Evolutionary conservation across 2,797 vertebrate species (phyloP).

Genomic region (Apodemus agrarius): DNA sequence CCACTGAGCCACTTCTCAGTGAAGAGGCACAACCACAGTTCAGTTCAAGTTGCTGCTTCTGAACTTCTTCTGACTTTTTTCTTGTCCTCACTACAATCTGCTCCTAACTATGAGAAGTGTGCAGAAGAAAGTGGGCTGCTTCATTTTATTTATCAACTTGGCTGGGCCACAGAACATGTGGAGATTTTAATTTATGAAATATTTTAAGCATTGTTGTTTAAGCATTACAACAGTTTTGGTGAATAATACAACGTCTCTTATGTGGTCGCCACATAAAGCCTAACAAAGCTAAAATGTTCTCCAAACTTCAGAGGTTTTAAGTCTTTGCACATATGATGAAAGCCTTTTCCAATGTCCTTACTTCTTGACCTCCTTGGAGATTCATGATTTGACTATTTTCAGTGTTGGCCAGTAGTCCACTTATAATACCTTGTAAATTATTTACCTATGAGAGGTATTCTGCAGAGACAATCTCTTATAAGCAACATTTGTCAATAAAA

Average conservation of each 20-base stretch:
- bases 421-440: neutral
- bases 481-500: neutral
- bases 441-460: neutral
- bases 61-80: neutral
- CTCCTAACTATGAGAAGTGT: neutral
- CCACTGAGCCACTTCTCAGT: neutral
- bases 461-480: neutral
- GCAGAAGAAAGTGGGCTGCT: neutral
- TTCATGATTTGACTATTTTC: neutral
- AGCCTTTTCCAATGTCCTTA: neutral
- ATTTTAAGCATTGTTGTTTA: neutral
- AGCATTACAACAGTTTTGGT: neutral
- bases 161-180: neutral
- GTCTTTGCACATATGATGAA: neutral
- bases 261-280: neutral
- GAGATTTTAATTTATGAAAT: neutral
- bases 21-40: slow-evolving; percentile 38
- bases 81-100: neutral
- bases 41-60: neutral
- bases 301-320: neutral
- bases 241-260: neutral
- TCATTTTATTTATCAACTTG: neutral
- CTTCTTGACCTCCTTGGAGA: neutral
- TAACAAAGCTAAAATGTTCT: neutral
- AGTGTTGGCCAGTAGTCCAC: neutral